Conservation (phyloP, 2,888 invertebrate genomes). For the Oxystoma pomonae region DNA sequence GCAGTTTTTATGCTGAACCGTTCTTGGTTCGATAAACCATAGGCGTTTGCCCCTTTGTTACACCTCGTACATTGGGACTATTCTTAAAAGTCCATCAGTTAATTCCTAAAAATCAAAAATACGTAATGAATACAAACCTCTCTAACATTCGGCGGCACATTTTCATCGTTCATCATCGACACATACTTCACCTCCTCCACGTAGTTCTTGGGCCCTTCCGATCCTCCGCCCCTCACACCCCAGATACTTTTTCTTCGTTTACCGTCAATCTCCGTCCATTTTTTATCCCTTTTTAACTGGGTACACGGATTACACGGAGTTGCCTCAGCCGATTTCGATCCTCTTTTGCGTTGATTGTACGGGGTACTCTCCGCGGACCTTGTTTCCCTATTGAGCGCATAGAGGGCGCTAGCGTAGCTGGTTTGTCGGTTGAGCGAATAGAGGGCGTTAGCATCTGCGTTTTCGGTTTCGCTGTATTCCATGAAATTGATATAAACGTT, state of each 20-base stretch:
- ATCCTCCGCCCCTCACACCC: slow-evolving; percentile 12
- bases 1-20: too few species aligned
- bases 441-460: slow-evolving; percentile 36
- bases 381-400: not conserved
- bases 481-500: slow-evolving; percentile 41
- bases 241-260: slow-evolving; percentile 19
- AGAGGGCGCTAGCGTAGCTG: not conserved
- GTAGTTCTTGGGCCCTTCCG: slow-evolving; percentile 23
- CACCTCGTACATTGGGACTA: too few species aligned
- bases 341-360: not conserved
- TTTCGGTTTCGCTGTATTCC: slow-evolving; percentile 36
- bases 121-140: slow-evolving; percentile 40
- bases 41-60: too few species aligned
- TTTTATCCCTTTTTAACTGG: slow-evolving; percentile 8
- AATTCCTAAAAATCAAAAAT: too few species aligned
- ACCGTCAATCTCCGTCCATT: not conserved
- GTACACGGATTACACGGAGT: not conserved
- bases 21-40: too few species aligned
- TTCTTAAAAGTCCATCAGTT: too few species aligned
- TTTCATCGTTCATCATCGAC: slow-evolving; percentile 37
- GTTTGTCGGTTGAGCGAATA: too few species aligned
- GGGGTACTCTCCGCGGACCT: not conserved
- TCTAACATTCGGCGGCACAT: slow-evolving; percentile 38
- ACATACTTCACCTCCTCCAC: slow-evolving; percentile 32
- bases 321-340: not conserved